Percentiles rank a stretch among this genome's conserved stretches.
phyloP scores from a whole-genome alignment of 2,888 invertebrate species.

The Lydus trimaculatus region DNA sequence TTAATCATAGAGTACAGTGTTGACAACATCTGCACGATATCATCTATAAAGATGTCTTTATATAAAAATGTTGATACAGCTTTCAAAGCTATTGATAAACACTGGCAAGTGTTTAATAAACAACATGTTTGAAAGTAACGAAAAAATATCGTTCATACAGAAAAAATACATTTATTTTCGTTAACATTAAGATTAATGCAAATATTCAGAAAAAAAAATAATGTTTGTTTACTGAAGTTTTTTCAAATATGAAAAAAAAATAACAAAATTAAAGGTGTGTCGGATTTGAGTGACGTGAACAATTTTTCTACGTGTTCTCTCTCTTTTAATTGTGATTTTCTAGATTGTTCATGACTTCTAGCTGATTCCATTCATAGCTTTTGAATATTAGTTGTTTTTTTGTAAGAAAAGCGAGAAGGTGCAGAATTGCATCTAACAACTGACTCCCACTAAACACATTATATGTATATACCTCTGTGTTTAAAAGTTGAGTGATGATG shows the following conservation, averaged over 20 bases:
- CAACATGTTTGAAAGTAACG: conserved; percentile 19
- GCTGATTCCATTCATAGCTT: neutral
- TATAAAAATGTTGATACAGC: conserved; percentile 44
- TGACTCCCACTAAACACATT: conserved; percentile 4
- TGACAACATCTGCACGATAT: conserved; percentile 32
- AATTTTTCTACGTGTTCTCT: too few relatives aligned
- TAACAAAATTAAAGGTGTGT: neutral
- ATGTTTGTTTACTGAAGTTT: too few relatives aligned
- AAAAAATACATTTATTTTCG: neutral
- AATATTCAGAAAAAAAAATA: neutral
- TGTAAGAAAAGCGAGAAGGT: neutral
- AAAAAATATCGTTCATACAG: neutral
- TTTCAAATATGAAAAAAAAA: too few relatives aligned
- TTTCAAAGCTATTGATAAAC: conserved; percentile 40
- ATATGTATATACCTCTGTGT: neutral
- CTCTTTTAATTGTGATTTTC: neutral
- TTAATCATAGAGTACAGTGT: conserved; percentile 20
- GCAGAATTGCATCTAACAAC: neutral
- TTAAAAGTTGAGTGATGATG: conserved; percentile 3
- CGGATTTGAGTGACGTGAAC: neutral
- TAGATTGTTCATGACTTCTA: neutral
- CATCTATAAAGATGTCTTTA: conserved; percentile 40
- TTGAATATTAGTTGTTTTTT: neutral
- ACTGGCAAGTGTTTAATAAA: conserved; percentile 44
- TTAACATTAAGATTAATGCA: neutral